phyloP scores from a whole-genome alignment of 2,113 vertebrate genomes.

The Trematocara macrostoma region DNA sequence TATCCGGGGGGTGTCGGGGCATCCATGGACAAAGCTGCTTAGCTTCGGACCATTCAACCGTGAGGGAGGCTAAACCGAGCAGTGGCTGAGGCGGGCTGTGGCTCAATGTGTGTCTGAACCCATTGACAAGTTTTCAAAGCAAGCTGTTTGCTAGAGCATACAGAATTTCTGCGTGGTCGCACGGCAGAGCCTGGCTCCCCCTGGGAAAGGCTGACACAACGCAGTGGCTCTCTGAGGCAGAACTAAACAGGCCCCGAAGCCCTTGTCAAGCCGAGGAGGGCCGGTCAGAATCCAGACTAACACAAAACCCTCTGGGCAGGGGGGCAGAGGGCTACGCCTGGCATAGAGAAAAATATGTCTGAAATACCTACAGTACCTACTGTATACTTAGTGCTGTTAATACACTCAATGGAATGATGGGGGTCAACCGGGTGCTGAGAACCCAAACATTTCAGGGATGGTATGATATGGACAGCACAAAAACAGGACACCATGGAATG shows the following conservation, averaged over 20 bases:
- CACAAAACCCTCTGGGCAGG: background rate
- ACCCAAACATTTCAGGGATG: slow-evolving; percentile 25
- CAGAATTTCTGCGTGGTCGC: slow-evolving; percentile 74
- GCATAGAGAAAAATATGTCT: slow-evolving; percentile 41
- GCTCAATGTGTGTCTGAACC: slow-evolving; percentile 65
- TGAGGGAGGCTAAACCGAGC: slow-evolving; percentile 56
- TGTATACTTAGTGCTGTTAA: slow-evolving; percentile 51
- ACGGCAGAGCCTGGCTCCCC: slow-evolving; percentile 50
- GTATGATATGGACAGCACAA: slow-evolving; percentile 44
- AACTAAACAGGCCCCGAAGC: slow-evolving; percentile 54
- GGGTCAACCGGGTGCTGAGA: slow-evolving; percentile 20
- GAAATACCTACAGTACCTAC: slow-evolving; percentile 49
- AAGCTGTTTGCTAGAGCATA: slow-evolving; percentile 62
- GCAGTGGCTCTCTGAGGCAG: slow-evolving; percentile 55
- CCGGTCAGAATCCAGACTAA: slow-evolving; percentile 18
- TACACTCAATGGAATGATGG: slow-evolving; percentile 30
- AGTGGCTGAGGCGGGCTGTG: slow-evolving; percentile 28
- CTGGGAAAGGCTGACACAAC: slow-evolving; percentile 71
- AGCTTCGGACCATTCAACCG: slow-evolving; percentile 53
- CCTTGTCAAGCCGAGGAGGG: slow-evolving; percentile 3
- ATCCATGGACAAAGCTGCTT: slow-evolving; percentile 66
- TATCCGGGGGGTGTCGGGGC: slow-evolving; percentile 45
- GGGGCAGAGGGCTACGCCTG: background rate
- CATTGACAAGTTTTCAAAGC: slow-evolving; percentile 69
- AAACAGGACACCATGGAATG: slow-evolving; percentile 41